Percentiles rank a stretch among this genome's conserved stretches.
Conservation (phyloP, 2,113 vertebrate genomes). For the Rhabdomys dilectus region DNA sequence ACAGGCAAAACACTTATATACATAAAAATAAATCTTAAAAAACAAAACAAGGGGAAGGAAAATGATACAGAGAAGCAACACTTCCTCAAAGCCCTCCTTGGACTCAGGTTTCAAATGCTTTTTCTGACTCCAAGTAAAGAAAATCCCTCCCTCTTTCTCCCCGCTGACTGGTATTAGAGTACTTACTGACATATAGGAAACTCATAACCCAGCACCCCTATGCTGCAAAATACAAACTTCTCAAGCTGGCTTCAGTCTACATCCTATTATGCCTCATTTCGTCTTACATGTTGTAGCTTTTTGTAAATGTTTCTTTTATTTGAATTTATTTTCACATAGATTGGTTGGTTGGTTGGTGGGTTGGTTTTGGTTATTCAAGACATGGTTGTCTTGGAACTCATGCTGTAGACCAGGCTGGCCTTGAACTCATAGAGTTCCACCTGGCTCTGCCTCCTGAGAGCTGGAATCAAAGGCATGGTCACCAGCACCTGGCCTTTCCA, state of each 20-base stretch:
- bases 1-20: not conserved
- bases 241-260: not conserved
- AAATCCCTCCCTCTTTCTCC: not conserved
- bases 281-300: conserved; percentile 3
- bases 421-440: not conserved
- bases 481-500: not conserved
- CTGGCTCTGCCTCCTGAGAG: not conserved
- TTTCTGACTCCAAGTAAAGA: not conserved
- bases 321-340: conserved; percentile 22
- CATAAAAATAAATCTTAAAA: not conserved
- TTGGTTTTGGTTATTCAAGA: not conserved
- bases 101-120: conserved; percentile 5
- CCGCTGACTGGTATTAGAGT: not conserved
- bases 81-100: not conserved
- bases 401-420: not conserved
- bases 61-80: not conserved
- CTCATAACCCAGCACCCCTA: not conserved
- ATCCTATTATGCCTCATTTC: not conserved
- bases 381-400: not conserved
- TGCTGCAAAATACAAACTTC: not conserved
- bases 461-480: not conserved
- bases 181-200: not conserved
- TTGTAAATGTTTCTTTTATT: conserved; percentile 37
- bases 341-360: conserved; percentile 35
- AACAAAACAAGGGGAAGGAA: not conserved